Evolutionary conservation across 2,888 invertebrate species (phyloP).

Genomic region (Nematopogon swammerdamellus): DNA sequence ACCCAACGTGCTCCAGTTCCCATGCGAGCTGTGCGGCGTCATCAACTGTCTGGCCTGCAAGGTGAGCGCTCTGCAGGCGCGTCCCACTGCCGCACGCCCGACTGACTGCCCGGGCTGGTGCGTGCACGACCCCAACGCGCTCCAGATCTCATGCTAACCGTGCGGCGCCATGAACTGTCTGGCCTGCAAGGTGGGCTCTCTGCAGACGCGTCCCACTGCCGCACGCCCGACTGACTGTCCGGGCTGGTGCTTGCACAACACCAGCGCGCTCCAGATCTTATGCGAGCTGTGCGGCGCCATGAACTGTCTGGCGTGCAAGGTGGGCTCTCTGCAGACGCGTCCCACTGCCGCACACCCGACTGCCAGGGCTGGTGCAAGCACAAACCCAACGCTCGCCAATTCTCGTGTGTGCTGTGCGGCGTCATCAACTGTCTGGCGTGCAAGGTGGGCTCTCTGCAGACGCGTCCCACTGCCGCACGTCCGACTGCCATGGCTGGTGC

Average conservation of each 20-base stretch:
- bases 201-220: slow-evolving; percentile 2
- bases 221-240: slow-evolving; percentile 4
- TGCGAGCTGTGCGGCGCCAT: slow-evolving; percentile 36
- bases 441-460: not conserved
- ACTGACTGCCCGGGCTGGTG: slow-evolving; percentile 4
- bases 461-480: slow-evolving; percentile 5
- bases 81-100: slow-evolving; percentile 3
- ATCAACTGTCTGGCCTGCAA: slow-evolving; percentile 71
- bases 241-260: slow-evolving; percentile 1
- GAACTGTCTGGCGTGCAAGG: slow-evolving; percentile 68
- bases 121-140: not conserved
- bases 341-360: slow-evolving; percentile 5
- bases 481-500: too few species aligned
- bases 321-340: not conserved
- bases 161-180: slow-evolving; percentile 71
- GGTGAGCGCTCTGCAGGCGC: not conserved
- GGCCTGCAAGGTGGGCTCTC: slow-evolving; percentile 25
- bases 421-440: slow-evolving; percentile 73
- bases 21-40: slow-evolving; percentile 27
- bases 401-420: slow-evolving; percentile 20
- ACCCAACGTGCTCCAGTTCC: slow-evolving; percentile 4
- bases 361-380: slow-evolving; percentile 3
- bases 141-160: slow-evolving; percentile 4
- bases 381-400: not conserved
- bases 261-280: slow-evolving; percentile 5